Evolutionary conservation across 2,797 vertebrate genomes (phyloP).

Genomic region (Myiothlypis coronata): DNA sequence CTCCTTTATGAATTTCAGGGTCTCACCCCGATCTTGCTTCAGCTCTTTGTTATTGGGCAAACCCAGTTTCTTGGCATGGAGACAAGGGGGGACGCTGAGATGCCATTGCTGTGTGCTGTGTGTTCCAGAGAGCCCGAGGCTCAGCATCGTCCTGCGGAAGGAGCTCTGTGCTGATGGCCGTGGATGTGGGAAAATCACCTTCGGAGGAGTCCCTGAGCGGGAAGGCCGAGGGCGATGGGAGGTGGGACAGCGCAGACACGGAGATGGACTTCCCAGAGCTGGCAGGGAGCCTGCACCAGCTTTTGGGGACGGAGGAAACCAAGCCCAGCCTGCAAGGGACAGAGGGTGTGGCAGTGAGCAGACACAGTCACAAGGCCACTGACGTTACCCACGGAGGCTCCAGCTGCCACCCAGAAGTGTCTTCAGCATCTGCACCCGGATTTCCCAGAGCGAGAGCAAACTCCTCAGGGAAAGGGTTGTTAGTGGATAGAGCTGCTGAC

Average conservation of each 20-base stretch:
- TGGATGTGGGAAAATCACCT: constrained; percentile 68
- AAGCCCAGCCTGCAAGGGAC: background rate
- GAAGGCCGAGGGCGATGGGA: background rate
- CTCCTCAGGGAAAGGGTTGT: constrained; percentile 58
- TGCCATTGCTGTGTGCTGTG: background rate
- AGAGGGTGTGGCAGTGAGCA: background rate
- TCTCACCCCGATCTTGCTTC: background rate
- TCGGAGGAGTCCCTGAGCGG: constrained; percentile 22
- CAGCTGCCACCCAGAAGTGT: constrained; percentile 18
- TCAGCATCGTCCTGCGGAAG: accelerated
- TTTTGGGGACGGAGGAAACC: background rate
- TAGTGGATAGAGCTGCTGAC: background rate
- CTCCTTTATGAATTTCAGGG: background rate
- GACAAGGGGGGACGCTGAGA: accelerated
- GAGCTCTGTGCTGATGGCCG: constrained; percentile 44
- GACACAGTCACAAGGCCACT: background rate
- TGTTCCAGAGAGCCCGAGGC: constrained; percentile 37
- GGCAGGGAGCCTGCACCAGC: background rate
- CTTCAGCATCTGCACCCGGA: constrained; percentile 60
- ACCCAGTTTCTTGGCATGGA: background rate
- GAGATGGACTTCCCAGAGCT: constrained; percentile 21
- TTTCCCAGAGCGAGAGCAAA: constrained; percentile 43
- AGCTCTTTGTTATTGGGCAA: accelerated
- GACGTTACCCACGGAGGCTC: background rate
- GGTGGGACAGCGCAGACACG: constrained; percentile 30